These are phyloP conservation scores for Zaprionus tsacasi DNA, from an alignment of 1,140 invertebrate genomes.

Conservation along the genomic window DNA sequence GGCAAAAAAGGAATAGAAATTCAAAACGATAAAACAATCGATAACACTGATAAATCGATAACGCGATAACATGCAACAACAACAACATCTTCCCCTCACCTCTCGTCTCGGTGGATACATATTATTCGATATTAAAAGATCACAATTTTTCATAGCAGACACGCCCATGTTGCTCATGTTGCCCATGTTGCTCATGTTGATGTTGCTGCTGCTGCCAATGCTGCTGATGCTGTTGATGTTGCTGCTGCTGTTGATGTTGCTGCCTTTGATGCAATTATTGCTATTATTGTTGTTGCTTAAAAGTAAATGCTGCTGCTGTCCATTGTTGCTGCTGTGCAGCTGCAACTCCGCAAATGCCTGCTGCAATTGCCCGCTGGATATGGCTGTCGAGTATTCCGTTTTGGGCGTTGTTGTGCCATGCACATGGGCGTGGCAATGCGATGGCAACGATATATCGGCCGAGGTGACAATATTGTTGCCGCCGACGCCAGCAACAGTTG, in stretches of 20 bases:
- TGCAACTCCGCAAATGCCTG: slow-evolving; percentile 75
- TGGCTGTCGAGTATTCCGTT: slow-evolving; percentile 79
- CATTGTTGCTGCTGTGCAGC: slow-evolving; percentile 49
- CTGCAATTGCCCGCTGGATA: slow-evolving; percentile 72
- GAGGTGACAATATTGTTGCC: slow-evolving; percentile 37
- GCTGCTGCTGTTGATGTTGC: slow-evolving; percentile 33
- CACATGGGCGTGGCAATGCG: slow-evolving; percentile 36
- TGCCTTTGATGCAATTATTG: slow-evolving; percentile 74
- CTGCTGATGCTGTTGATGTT: slow-evolving; percentile 36
- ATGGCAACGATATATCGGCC: slow-evolving; percentile 36
- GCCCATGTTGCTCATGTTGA: slow-evolving; percentile 24
- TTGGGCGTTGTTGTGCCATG: slow-evolving; percentile 76
- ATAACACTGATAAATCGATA: background rate
- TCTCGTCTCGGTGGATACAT: slow-evolving; percentile 84
- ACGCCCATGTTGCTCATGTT: slow-evolving; percentile 47
- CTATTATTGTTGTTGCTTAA: slow-evolving; percentile 84
- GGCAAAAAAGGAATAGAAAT: no score
- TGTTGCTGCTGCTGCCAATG: slow-evolving; percentile 27
- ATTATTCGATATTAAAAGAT: slow-evolving; percentile 83
- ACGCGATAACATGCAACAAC: slow-evolving; percentile 11
- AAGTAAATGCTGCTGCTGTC: slow-evolving; percentile 66
- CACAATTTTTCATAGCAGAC: slow-evolving; percentile 79
- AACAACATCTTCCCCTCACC: slow-evolving; percentile 54
- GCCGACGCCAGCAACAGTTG: background rate
- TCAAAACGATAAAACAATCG: no score